Percentiles rank a stretch among this genome's conserved stretches.
These are phyloP conservation scores for human (Homo sapiens) DNA, from an alignment of 2,113 vertebrate species.

Conservation along the genomic window DNA sequence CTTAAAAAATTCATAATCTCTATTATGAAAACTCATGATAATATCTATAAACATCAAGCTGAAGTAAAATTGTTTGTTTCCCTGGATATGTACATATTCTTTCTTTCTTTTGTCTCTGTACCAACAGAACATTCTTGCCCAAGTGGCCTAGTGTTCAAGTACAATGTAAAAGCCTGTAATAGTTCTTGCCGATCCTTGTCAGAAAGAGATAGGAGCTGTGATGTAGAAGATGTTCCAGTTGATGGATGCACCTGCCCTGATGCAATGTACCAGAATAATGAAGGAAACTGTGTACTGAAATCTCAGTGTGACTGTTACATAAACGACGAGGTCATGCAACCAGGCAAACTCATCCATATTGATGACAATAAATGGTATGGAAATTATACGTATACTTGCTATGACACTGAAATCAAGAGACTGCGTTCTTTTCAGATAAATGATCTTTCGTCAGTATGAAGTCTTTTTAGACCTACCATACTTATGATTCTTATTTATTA, in stretches of 20 bases:
- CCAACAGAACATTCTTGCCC: conserved; percentile 73
- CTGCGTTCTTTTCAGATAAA: not conserved
- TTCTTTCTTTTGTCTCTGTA: not conserved
- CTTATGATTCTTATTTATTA: not conserved
- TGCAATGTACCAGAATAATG: conserved; percentile 68
- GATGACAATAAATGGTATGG: conserved; percentile 76
- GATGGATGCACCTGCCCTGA: conserved; percentile 76
- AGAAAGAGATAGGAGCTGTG: conserved; percentile 72
- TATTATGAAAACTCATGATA: not conserved
- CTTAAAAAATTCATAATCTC: not conserved
- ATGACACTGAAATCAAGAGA: not conserved
- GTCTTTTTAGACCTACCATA: not conserved
- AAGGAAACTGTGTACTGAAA: conserved; percentile 70
- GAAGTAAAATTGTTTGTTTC: not conserved
- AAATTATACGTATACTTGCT: not conserved
- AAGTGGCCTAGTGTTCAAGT: conserved; percentile 73
- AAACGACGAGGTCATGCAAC: conserved; percentile 53
- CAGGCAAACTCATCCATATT: conserved; percentile 67
- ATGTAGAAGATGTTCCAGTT: conserved; percentile 66
- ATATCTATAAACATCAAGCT: not conserved
- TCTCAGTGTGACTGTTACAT: conserved; percentile 76
- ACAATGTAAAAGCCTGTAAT: conserved; percentile 76
- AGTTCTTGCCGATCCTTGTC: conserved; percentile 74
- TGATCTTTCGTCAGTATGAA: not conserved
- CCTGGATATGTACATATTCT: not conserved